Evolutionary conservation across 2,797 vertebrate genomes (phyloP).

Genomic region (Mormyrops boulengeri): DNA sequence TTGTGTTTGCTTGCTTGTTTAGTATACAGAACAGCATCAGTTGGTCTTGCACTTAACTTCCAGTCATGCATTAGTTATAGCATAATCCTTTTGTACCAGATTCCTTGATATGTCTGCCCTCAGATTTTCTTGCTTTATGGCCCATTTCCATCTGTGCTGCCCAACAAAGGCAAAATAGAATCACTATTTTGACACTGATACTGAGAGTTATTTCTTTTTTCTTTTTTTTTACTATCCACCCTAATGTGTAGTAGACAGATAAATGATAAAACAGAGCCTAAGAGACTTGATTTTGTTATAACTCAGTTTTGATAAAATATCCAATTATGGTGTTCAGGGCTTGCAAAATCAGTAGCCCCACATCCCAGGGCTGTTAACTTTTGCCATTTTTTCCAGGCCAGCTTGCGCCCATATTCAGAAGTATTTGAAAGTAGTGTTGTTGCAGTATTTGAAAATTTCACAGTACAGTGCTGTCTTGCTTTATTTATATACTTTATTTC

Average conservation of each 20-base stretch:
- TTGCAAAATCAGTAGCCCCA: background rate
- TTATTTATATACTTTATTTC: background rate
- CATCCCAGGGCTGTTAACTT: background rate
- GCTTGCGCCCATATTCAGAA: too few species aligned
- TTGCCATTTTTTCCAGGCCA: background rate
- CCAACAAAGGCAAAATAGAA: background rate
- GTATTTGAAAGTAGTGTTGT: too few species aligned
- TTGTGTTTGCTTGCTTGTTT: background rate
- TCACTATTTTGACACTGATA: background rate
- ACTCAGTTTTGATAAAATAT: background rate
- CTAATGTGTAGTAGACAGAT: background rate
- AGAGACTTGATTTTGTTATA: background rate
- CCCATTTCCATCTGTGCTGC: background rate
- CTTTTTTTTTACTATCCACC: background rate
- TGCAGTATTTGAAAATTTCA: too few species aligned
- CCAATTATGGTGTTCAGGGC: background rate
- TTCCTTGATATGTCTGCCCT: background rate
- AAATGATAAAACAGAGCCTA: background rate
- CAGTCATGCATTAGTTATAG: background rate
- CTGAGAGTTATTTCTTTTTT: background rate
- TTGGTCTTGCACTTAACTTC: background rate
- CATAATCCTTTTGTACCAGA: background rate
- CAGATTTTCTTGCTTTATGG: background rate
- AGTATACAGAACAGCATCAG: background rate
- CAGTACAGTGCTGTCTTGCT: background rate